Conservation (phyloP, 1,140 invertebrate genomes). For the Drosophila sp. region DNA sequence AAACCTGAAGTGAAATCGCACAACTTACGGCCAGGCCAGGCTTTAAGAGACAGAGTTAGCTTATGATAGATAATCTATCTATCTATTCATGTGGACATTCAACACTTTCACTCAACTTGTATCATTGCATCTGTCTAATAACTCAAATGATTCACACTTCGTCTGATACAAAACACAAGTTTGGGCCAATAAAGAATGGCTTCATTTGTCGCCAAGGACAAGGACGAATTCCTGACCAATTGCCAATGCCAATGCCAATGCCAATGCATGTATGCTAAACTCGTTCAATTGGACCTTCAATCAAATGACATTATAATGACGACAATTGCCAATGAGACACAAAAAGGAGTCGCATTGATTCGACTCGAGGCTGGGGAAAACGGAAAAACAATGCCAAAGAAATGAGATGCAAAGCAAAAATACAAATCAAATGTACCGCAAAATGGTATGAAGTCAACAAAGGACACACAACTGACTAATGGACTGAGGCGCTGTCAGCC, state of each 20-base stretch:
- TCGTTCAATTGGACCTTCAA: constrained; percentile 32
- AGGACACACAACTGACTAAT: constrained; percentile 68
- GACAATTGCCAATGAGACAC: constrained; percentile 56
- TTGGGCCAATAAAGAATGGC: neutral
- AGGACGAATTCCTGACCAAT: constrained; percentile 21
- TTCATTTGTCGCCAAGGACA: constrained; percentile 37
- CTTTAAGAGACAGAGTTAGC: constrained; percentile 12
- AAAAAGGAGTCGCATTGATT: constrained; percentile 47
- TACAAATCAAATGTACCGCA: constrained; percentile 83
- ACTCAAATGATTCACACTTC: neutral
- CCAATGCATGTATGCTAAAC: constrained; percentile 8
- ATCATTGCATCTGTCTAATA: neutral
- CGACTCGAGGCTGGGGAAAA: constrained; percentile 44
- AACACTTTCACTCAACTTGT: too few relatives aligned
- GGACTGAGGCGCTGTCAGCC: constrained; percentile 28
- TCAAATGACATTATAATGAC: constrained; percentile 72
- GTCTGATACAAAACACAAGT: neutral
- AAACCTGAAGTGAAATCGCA: constrained; percentile 61
- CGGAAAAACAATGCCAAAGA: constrained; percentile 55
- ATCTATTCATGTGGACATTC: too few relatives aligned
- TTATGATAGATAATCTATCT: too few relatives aligned
- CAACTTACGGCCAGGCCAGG: constrained; percentile 4
- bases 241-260: too few relatives aligned
- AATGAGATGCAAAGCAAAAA: constrained; percentile 57
- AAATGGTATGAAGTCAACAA: constrained; percentile 82